Percentiles rank a stretch among this genome's conserved stretches.
These are phyloP conservation scores for Temnothorax curvispinosus DNA, from an alignment of 1,140 invertebrate species.

Conservation along the genomic window DNA sequence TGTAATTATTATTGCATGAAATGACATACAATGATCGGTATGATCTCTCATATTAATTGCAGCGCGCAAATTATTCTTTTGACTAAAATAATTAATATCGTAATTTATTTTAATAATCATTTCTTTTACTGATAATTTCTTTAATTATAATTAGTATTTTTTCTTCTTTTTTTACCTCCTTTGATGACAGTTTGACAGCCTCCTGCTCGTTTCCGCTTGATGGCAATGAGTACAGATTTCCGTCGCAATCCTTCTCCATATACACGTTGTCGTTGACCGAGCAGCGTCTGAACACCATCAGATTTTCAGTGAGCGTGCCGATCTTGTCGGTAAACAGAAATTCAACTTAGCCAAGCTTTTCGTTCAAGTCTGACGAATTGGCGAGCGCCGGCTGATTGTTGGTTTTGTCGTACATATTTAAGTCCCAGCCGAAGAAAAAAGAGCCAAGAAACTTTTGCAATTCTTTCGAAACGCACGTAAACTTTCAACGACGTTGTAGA, in stretches of 20 bases:
- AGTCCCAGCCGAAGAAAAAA: conserved; percentile 88
- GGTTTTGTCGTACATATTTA: conserved; percentile 86
- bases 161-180: conserved; percentile 73
- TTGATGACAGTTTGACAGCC: conserved; percentile 70
- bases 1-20: not conserved
- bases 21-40: not conserved
- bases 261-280: conserved; percentile 86
- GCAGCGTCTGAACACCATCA: conserved; percentile 89
- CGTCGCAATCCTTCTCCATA: conserved; percentile 86
- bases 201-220: conserved; percentile 73
- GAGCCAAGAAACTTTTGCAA: conserved; percentile 90
- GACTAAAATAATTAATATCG: not conserved
- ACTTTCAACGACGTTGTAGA: not conserved
- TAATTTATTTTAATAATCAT: not conserved
- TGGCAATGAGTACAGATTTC: conserved; percentile 85
- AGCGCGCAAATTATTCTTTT: not conserved
- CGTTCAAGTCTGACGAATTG: conserved; percentile 91
- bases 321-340: conserved; percentile 91
- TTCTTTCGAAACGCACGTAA: conserved; percentile 83
- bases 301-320: conserved; percentile 91
- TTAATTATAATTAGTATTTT: conserved; percentile 34
- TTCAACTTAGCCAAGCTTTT: conserved; percentile 89
- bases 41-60: not conserved
- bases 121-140: not conserved
- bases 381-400: conserved; percentile 86